Evolutionary conservation across 2,113 vertebrate species (phyloP), one percentile per base, ranked within the genome.

Genomic region (Oncorhynchus gorbuscha): DNA sequence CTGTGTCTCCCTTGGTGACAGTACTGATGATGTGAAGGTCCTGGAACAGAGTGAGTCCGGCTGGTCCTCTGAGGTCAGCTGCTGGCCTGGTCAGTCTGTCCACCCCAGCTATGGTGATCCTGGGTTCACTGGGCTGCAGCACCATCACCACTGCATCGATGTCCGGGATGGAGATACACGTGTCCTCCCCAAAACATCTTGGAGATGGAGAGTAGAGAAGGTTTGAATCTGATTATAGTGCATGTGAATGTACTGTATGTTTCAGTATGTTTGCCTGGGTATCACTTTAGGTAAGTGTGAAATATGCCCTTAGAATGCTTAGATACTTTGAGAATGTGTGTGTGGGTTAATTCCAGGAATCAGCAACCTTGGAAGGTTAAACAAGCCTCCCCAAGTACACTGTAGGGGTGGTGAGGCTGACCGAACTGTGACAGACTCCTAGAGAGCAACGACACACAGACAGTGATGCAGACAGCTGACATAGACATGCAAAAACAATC

Each of bases 161-260:
- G 78, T 96, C 95, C 1, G 97, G 96, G 87, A 99, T 94, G 77
- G 87, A 95, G 86, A 99, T 96, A 74, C 98, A 99, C 49, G 95
- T 95, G 79, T 99, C 98, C 90, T 99, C 98, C 78, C 97, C 97
- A 72, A 98, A 99, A 93, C 98, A 99, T 91, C 97, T 99, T 87
- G 32, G 5, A 75, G 0, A 51, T 4, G 11, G 3, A 55, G 51
- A 18, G 9, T 12, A 45, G 39, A 39, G 70, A 71, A 16, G 39
- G 20, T 16, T 12, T 35, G 35, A 35, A 35, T 35, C 32, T 35
- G 32, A 35, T 35, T 35, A 6, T 6, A 32, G 6, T 32, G 32
- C 32, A 6, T 35, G 35, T 35, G 6, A 1, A 2, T 45, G 39
- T 45, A 45, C 39, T 55, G 64, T 66, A 77, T 48, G 35, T 45